Evolutionary conservation across 1,140 invertebrate genomes (phyloP).

Genomic region (Triops cancriformis): DNA sequence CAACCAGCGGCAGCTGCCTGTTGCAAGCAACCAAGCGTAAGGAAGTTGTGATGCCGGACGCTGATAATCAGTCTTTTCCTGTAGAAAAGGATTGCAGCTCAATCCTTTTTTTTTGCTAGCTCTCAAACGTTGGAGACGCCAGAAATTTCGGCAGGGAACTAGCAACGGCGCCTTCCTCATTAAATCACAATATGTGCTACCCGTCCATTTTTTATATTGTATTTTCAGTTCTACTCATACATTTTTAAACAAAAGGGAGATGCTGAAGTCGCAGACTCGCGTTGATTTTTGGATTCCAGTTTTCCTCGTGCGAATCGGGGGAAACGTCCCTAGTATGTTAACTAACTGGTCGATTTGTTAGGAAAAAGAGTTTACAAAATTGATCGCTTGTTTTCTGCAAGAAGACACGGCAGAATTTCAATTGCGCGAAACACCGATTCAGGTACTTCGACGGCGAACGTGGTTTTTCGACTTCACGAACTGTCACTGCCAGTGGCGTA

Average conservation of each 20-base stretch:
- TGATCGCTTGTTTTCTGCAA: too few relatives aligned
- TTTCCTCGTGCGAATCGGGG: too few relatives aligned
- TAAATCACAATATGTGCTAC: neutral
- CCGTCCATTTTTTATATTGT: neutral
- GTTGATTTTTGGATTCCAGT: too few relatives aligned
- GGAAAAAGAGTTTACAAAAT: too few relatives aligned
- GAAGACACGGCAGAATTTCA: too few relatives aligned
- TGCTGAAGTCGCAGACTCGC: too few relatives aligned
- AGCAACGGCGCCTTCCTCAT: conserved; percentile 8
- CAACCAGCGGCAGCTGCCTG: neutral
- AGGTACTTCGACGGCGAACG: too few relatives aligned
- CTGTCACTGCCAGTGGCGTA: too few relatives aligned
- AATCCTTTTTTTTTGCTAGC: neutral
- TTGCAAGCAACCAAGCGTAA: conserved; percentile 8
- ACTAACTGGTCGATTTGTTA: too few relatives aligned
- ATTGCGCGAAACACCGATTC: too few relatives aligned
- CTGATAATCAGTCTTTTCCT: conserved; percentile 6
- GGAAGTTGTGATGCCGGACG: conserved; percentile 3
- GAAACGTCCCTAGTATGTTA: too few relatives aligned
- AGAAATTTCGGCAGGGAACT: neutral
- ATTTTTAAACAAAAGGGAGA: neutral
- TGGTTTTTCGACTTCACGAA: too few relatives aligned
- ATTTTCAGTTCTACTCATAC: neutral
- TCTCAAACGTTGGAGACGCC: neutral
- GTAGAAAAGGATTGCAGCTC: neutral